Base-by-base conservation (phyloP, 1,140 invertebrate species). In the Trichonephila clavata region DNA sequence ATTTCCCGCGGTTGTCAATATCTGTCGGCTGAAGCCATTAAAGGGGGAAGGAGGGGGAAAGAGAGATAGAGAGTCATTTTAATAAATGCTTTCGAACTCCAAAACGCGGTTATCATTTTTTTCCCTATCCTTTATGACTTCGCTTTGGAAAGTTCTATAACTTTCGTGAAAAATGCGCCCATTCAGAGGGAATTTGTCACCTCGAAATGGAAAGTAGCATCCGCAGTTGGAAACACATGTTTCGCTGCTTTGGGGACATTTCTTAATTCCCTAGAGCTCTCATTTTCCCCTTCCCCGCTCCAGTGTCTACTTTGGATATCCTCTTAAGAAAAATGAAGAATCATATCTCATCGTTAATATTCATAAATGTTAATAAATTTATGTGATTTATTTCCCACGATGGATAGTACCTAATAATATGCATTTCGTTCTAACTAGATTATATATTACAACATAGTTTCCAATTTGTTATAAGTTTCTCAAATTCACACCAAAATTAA, bases 11-110 rank as follows among this genome's bases (percentile, higher is more conserved):
- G 68, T 77, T 77, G 14, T 39, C 68, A 68, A 68, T 68, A 68
- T 68, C 65, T 68, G 65, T 68, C 65, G 20, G 8, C 20, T 24
- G 20, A 10, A 18, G 14, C 68, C 68, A 77, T 77, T 77, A 77
- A 32, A 3, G 27, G 6, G 16, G 27, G 3, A n/a, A n/a, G 3
- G 68, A 18, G n/a, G 3, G 68, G 68, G n/a, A 8, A 27, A 5
- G 27, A 24, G 27, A 24, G 27, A 39, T 13, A 21, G 63, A 24
- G 18, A 27, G 32, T 77, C 24, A 77, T 77, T 77, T 77, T 77
- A 77, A 77, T 77, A 77, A 77, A 77, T 77, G 24, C 68, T 32
- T 77, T 77, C 24, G 32, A 77, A 24, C 14, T 16, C 68, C 68
- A 77, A 77, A 77, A 77, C 16, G 68, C 27, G 39, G 68, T 77